Percentiles rank a stretch among this genome's conserved stretches.
These are phyloP conservation scores for Acleris literana DNA, from an alignment of 2,888 invertebrate species.

Conservation along the genomic window DNA sequence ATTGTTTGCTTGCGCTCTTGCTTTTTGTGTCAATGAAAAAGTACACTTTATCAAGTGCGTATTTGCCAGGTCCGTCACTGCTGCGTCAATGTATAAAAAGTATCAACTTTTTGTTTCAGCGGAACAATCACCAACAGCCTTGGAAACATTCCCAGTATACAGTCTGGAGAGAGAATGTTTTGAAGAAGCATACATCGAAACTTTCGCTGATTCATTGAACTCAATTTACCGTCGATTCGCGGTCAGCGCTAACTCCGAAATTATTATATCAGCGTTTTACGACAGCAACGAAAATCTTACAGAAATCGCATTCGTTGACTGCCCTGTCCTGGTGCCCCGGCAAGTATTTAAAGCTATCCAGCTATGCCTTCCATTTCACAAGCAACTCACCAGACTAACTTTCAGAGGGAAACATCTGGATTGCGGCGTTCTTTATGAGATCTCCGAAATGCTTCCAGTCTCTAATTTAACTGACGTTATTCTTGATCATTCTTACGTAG, in stretches of 20 bases:
- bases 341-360: conserved; percentile 53
- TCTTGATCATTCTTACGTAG: conserved; percentile 54
- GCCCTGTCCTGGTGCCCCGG: conserved; percentile 41
- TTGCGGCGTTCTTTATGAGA: conserved; percentile 46
- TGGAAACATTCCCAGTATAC: not conserved
- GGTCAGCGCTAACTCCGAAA: too few species aligned
- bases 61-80: too few species aligned
- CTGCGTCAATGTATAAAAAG: too few species aligned
- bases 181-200: not conserved
- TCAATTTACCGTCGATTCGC: too few species aligned
- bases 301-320: conserved; percentile 50
- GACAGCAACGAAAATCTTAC: conserved; percentile 44
- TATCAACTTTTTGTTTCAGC: too few species aligned
- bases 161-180: not conserved
- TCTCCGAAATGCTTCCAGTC: conserved; percentile 52
- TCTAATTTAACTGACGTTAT: conserved; percentile 61
- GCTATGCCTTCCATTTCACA: conserved; percentile 57
- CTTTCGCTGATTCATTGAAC: not conserved
- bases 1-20: too few species aligned
- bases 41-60: too few species aligned
- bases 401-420: conserved; percentile 47
- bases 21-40: too few species aligned
- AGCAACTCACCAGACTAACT: conserved; percentile 47
- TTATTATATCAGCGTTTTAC: conserved; percentile 48
- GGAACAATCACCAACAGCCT: too few species aligned